Percentiles rank a stretch among this genome's conserved stretches.
phyloP scores from a whole-genome alignment of 2,888 invertebrate species.

The Caenorhabditis virilis region DNA sequence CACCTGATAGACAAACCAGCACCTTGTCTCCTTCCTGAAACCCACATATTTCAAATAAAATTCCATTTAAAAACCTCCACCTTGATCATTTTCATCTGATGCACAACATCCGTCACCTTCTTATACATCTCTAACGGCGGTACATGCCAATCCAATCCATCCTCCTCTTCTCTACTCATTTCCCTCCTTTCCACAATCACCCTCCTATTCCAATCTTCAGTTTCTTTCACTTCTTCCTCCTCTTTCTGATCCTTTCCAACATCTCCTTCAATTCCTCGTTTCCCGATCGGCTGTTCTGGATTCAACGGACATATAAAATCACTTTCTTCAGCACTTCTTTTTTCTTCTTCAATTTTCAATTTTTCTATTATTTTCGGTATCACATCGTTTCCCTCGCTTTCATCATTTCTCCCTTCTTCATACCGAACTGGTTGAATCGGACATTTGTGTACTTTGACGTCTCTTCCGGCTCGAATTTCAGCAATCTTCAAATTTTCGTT shows the following conservation, averaged over 20 bases:
- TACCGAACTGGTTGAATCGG: constrained; percentile 10
- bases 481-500: constrained; percentile 5
- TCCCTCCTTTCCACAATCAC: constrained; percentile 70
- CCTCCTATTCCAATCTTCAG: constrained; percentile 54
- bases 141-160: constrained; percentile 75
- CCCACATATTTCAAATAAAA: constrained; percentile 72
- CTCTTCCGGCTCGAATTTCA: constrained; percentile 13
- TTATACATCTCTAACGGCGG: constrained; percentile 84
- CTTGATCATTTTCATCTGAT: constrained; percentile 51
- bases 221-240: constrained; percentile 16
- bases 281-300: neutral
- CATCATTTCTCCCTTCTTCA: neutral
- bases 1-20: constrained; percentile 83
- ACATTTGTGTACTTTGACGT: neutral
- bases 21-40: constrained; percentile 82
- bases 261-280: constrained; percentile 22
- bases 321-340: neutral
- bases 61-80: constrained; percentile 14
- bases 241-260: constrained; percentile 6
- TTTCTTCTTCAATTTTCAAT: neutral
- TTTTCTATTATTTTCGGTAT: constrained; percentile 1
- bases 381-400: neutral
- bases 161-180: constrained; percentile 34
- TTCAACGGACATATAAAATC: neutral
- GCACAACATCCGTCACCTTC: constrained; percentile 67